Evolutionary conservation across 2,888 invertebrate genomes (phyloP), one percentile per base, ranked within the genome.

Genomic region (Julus scanicus): DNA sequence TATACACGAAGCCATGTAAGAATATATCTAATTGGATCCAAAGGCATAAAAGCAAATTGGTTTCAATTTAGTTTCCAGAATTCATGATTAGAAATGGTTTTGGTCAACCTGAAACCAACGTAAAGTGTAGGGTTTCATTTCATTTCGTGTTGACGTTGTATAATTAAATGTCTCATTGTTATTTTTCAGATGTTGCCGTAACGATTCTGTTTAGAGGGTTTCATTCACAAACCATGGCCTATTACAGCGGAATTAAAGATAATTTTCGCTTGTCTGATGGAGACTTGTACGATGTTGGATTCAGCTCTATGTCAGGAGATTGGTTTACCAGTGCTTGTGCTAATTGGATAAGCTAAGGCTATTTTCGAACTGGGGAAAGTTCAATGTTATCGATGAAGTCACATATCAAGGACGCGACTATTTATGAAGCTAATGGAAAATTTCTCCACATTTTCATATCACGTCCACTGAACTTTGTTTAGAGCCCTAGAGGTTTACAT

Each of bases 351-450:
- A 71, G 71, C 71, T 71, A 29, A 71, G 20, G 29, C 11, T 71
- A 20, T 20, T 20, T 1, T 29, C 2, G 17, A 15, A 8, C 71
- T 2, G 71, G 9, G 6, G 11, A 71, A 20, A 20, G 71, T 20
- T 20, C 71, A 11, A 44, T 44, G 9, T 20, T 11, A 71, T 71
- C 71, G 11, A 71, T 71, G 71, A 71, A 20, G 71, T 71, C 71
- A 71, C 71, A 71, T 71, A 71, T 71, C 71, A 71, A 71, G 9
- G 71, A 71, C 71, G 29, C 11, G 29, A 20, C 71, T 20, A 71
- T 71, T 71, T 71, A 71, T 71, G 71, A 71, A 71, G 71, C 71
- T 6, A 29, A 71, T 20, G 71, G 71, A 71, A 71, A 20, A 29
- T 29, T 71, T 20, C 29, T 71, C 71, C 11, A 71, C 71, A 29